These are phyloP conservation scores for Drosophila ogumai DNA, from an alignment of 1,140 invertebrate genomes.

Conservation along the genomic window DNA sequence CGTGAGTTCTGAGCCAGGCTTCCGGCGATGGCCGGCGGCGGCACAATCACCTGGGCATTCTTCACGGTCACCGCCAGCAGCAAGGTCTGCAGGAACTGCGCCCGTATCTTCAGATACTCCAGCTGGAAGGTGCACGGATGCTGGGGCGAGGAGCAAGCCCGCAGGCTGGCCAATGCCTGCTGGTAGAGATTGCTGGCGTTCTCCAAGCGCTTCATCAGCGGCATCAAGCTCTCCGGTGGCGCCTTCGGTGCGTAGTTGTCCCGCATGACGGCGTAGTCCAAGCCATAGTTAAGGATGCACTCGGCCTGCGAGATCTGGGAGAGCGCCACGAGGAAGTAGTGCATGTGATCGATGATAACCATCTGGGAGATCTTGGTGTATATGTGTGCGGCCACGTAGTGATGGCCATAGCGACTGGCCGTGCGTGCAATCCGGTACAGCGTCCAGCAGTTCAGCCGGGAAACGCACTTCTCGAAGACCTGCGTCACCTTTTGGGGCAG, in stretches of 20 bases:
- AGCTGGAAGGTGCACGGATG: slow-evolving; percentile 88
- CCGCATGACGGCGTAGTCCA: slow-evolving; percentile 67
- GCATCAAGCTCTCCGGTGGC: slow-evolving; percentile 52
- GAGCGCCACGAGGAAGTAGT: slow-evolving; percentile 95
- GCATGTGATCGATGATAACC: slow-evolving; percentile 94
- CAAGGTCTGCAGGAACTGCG: slow-evolving; percentile 91
- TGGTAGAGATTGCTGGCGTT: slow-evolving; percentile 87
- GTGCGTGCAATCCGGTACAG: slow-evolving; percentile 94
- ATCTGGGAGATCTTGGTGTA: slow-evolving; percentile 89
- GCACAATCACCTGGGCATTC: slow-evolving; percentile 93
- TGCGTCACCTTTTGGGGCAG: slow-evolving; percentile 87
- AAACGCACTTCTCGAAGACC: slow-evolving; percentile 86
- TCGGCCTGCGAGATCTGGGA: slow-evolving; percentile 90
- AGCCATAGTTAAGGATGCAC: slow-evolving; percentile 85
- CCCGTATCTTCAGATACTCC: slow-evolving; percentile 91
- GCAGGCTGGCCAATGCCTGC: slow-evolving; percentile 89
- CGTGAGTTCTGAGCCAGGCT: slow-evolving; percentile 91
- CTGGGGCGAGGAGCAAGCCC: slow-evolving; percentile 86
- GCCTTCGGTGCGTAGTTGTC: slow-evolving; percentile 63
- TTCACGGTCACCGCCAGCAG: slow-evolving; percentile 91
- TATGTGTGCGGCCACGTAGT: slow-evolving; percentile 89
- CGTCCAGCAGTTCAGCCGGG: slow-evolving; percentile 91
- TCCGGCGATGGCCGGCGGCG: slow-evolving; percentile 95
- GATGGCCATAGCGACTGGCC: slow-evolving; percentile 92
- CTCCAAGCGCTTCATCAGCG: slow-evolving; percentile 87